Conservation (phyloP, 2,113 vertebrate species). For the Percina caprodes region DNA sequence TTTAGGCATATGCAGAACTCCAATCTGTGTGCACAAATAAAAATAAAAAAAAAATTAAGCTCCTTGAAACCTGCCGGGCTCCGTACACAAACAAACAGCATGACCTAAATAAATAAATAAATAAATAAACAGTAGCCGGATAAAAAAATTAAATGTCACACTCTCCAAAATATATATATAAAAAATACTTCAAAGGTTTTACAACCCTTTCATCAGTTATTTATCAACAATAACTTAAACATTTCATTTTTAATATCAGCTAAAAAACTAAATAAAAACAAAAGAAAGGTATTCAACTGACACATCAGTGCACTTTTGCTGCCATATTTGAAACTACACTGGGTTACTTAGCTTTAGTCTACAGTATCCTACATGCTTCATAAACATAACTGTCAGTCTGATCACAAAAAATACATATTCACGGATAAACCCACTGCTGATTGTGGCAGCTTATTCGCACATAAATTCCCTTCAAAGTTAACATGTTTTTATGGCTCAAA, state of each 20-base stretch:
- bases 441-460: slow-evolving; percentile 1
- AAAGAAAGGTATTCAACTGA: neutral
- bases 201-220: neutral
- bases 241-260: slow-evolving; percentile 6
- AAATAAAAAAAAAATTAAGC: neutral
- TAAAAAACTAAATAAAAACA: slow-evolving; percentile 1
- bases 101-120: neutral
- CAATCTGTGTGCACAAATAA: neutral
- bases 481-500: slow-evolving; percentile 43
- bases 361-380: slow-evolving; percentile 30
- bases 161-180: neutral
- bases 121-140: neutral
- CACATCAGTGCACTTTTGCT: slow-evolving; percentile 31
- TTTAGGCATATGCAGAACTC: neutral
- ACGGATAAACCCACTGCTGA: slow-evolving; percentile 1
- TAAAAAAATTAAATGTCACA: neutral
- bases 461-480: neutral
- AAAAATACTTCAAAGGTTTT: slow-evolving; percentile 18
- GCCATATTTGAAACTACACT: slow-evolving; percentile 12
- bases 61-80: slow-evolving; percentile 8
- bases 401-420: slow-evolving; percentile 41
- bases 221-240: slow-evolving; percentile 30
- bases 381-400: slow-evolving; percentile 26
- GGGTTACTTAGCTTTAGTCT: slow-evolving; percentile 8
- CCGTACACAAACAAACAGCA: neutral